Evolutionary conservation across 2,113 vertebrate genomes (phyloP).

Genomic region (Chrysochloris asiatica): DNA sequence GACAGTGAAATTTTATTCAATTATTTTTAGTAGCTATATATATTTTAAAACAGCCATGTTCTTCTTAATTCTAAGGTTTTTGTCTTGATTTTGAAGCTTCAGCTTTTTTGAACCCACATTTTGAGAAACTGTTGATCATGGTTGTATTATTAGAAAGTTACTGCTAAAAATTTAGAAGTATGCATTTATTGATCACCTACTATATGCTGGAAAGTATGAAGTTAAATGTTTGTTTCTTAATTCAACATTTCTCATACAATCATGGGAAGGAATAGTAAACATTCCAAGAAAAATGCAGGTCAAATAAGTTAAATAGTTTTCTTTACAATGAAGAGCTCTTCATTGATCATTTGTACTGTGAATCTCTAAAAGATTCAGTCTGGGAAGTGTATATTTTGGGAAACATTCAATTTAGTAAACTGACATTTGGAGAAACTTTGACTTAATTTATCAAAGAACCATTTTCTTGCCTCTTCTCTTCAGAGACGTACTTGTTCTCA

Average conservation of each 20-base stretch:
- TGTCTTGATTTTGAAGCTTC: not conserved
- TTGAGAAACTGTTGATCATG: not conserved
- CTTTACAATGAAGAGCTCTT: not conserved
- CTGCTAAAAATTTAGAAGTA: conserved; percentile 42
- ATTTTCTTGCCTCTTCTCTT: not conserved
- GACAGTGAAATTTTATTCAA: conserved; percentile 16
- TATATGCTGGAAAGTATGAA: too few species aligned
- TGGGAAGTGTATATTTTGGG: conserved; percentile 18
- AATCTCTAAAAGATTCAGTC: conserved; percentile 3
- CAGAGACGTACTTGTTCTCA: not conserved
- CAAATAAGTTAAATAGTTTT: not conserved
- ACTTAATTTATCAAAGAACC: not conserved
- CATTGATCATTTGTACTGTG: not conserved
- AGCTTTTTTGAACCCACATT: not conserved
- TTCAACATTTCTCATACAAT: not conserved
- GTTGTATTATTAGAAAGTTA: conserved; percentile 3
- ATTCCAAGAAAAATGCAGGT: not conserved
- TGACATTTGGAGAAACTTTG: conserved; percentile 39
- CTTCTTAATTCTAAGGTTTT: conserved; percentile 37
- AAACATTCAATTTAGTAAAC: conserved; percentile 35
- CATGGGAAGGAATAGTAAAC: not conserved
- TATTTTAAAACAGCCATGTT: conserved; percentile 5
- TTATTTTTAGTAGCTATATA: conserved; percentile 46
- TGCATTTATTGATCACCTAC: too few species aligned
- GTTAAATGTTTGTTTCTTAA: not conserved